Evolutionary conservation across 2,888 invertebrate species (phyloP).

Genomic region (Apamea monoglypha): DNA sequence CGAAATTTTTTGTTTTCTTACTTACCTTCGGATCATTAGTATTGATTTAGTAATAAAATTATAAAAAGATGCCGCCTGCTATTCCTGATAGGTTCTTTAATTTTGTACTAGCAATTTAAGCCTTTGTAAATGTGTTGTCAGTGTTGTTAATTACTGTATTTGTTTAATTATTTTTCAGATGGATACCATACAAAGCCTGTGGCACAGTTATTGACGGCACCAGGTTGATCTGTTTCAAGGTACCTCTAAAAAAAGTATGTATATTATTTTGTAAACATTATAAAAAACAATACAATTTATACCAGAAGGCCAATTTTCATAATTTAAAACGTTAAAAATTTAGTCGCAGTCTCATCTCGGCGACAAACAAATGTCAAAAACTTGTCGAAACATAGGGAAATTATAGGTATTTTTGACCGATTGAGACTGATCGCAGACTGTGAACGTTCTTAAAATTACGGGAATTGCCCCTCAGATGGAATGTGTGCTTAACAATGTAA

Average conservation of each 20-base stretch:
- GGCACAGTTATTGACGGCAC: slow-evolving; percentile 93
- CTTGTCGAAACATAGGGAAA: no score
- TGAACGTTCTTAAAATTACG: no score
- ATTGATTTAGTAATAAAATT: background rate
- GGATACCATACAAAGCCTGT: slow-evolving; percentile 91
- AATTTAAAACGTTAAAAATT: no score
- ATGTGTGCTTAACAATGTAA: background rate
- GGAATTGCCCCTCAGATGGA: no score
- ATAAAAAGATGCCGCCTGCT: slow-evolving; percentile 67
- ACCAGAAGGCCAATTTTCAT: no score
- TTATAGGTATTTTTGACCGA: no score
- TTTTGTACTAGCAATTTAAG: background rate
- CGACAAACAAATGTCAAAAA: no score
- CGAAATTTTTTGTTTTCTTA: background rate
- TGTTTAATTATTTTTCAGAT: slow-evolving; percentile 85
- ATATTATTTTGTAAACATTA: slow-evolving; percentile 9
- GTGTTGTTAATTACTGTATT: background rate
- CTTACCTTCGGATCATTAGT: background rate
- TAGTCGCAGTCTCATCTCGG: no score
- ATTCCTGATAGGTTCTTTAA: slow-evolving; percentile 81
- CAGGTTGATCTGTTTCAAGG: slow-evolving; percentile 94
- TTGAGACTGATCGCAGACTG: no score
- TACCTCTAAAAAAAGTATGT: slow-evolving; percentile 90
- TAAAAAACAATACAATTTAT: background rate
- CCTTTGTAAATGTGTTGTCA: background rate